Evolutionary conservation across 92 coral and sea anemone genomes (phyloP).

Genomic region (Porites divaricata): DNA sequence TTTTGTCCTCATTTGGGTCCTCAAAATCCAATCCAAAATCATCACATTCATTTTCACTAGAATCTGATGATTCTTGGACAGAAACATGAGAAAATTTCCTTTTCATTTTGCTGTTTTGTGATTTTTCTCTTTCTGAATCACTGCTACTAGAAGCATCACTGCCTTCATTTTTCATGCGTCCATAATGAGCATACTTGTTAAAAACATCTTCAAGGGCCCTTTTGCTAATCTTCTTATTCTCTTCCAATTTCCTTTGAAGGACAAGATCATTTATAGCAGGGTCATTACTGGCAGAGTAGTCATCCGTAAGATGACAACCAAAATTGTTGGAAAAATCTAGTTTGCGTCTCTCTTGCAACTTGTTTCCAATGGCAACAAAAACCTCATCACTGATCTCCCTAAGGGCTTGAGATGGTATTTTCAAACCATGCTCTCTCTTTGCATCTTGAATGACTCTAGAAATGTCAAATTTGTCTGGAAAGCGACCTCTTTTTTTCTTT

Average conservation of each 20-base stretch:
- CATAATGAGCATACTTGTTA: constrained; percentile 79
- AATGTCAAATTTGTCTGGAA: constrained; percentile 94
- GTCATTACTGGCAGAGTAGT: constrained; percentile 63
- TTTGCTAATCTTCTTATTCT: constrained; percentile 65
- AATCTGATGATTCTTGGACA: constrained; percentile 17
- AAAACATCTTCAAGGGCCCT: constrained; percentile 81
- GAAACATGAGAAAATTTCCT: constrained; percentile 25
- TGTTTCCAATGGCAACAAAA: constrained; percentile 89
- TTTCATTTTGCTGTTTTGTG: constrained; percentile 7
- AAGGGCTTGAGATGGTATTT: constrained; percentile 65
- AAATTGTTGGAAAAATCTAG: constrained; percentile 82
- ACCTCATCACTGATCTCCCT: constrained; percentile 82
- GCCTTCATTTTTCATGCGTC: constrained; percentile 48
- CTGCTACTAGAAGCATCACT: constrained; percentile 1
- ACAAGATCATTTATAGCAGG: constrained; percentile 72
- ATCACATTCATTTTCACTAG: constrained; percentile 34
- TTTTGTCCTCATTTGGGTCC: not conserved
- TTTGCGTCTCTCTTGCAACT: constrained; percentile 85
- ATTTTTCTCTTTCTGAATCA: constrained; percentile 18
- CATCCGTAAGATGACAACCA: constrained; percentile 89
- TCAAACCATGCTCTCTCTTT: constrained; percentile 71
- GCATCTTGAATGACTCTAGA: constrained; percentile 64
- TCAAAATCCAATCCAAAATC: constrained; percentile 8
- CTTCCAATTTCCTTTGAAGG: constrained; percentile 72
- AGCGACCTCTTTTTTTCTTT: constrained; percentile 58